Evolutionary conservation across 2,113 vertebrate genomes (phyloP), one percentile per base, ranked within the genome.

Genomic region (Genyomyrus donnyi): DNA sequence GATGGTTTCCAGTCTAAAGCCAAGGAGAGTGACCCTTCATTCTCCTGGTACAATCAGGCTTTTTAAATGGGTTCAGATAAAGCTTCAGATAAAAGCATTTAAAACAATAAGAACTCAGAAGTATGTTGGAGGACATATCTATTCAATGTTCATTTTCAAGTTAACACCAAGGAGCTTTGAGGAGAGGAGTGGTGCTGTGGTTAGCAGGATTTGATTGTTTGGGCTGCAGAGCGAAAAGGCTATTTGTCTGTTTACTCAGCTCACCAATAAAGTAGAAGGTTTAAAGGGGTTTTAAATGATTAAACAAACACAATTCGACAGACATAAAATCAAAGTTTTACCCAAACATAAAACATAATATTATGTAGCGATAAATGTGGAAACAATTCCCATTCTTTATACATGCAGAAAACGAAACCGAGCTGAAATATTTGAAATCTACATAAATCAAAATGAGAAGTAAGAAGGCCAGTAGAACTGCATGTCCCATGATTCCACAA

Each of bases 401-500:
- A 80, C 35, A 80, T 6, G 13, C 35, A 80, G 74, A 39, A 80
- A 42, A 80, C 35, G 15, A 42, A 42, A 39, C 35, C 17, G 31
- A 42, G 74, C 35, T 42, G 17, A 80, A 80, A 42, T 21, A 35
- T 42, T 3, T 80, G 4, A 39, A 42, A 80, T n/a, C 9, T 13
- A 48, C 48, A 35, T 27, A 50, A 70, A 45, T 46, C 7, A 46
- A 49, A 56, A 52, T 24, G 3, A 5, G 5, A 13, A 13, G 70
- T 17, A 11, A 31, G n/a, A 35, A 17, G 5, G 13, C 11, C 6
- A 42, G 17, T 80, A 80, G 90, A 93, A 94, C 93, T 93, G 93
- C 94, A 94, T 91, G 6, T 93, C 93, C 93, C 86, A 88, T 52
- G 48, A 87, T 90, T 91, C 93, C 88, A 89, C 70, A 74, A 27